phyloP scores from a whole-genome alignment of 2,797 vertebrate species.

The Tenualosa thibaudeaui region DNA sequence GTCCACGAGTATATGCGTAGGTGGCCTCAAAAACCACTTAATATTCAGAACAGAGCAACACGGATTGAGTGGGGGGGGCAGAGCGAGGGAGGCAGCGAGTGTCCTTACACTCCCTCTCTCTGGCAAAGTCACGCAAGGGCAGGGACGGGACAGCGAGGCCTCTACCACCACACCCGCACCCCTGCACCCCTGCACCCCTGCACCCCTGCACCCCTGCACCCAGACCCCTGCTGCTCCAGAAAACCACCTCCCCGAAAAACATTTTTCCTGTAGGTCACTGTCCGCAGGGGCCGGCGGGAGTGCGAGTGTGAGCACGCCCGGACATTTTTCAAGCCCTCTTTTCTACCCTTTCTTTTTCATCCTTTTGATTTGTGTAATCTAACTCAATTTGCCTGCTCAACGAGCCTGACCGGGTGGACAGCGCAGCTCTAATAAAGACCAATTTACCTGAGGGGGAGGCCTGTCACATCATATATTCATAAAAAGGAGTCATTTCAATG shows the following conservation, averaged over 20 bases:
- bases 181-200: too few species aligned
- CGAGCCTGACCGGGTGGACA: conserved; percentile 14
- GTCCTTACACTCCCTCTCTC: conserved; percentile 47
- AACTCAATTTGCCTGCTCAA: conserved; percentile 8
- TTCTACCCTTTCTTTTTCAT: not conserved
- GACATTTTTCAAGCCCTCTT: not conserved
- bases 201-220: not conserved
- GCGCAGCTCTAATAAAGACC: conserved; percentile 4
- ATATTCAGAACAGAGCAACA: conserved; percentile 60
- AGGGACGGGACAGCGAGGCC: conserved; percentile 16
- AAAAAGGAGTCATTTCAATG: conserved; percentile 9
- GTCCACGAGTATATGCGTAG: conserved; percentile 6
- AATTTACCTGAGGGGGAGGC: conserved; percentile 20
- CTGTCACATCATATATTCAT: conserved; percentile 24
- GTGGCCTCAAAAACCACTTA: conserved; percentile 57
- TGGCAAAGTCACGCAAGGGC: conserved; percentile 54
- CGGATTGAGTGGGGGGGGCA: conserved; percentile 62
- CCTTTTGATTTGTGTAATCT: conserved; percentile 23
- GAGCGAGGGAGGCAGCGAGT: conserved; percentile 43
- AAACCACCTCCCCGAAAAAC: not conserved
- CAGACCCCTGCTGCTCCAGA: not conserved
- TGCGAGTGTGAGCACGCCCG: not conserved
- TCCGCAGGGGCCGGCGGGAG: not conserved
- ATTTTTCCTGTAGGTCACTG: not conserved
- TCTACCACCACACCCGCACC: not conserved